Evolutionary conservation across 1,140 invertebrate genomes (phyloP), one percentile per base, ranked within the genome.

Genomic region (Temnothorax nylanderi): DNA sequence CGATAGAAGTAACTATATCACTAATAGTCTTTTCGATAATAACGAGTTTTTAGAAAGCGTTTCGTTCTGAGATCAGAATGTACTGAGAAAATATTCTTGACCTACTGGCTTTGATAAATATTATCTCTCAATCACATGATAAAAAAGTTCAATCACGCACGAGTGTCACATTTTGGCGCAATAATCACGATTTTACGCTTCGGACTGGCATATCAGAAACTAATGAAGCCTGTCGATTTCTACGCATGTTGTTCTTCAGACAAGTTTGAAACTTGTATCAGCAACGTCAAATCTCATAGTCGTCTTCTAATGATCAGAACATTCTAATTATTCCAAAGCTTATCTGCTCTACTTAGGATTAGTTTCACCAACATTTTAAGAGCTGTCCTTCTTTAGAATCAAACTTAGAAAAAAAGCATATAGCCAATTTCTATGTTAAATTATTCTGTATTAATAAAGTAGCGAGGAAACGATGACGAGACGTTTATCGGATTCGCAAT

Each of bases 31-130:
- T 26, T 21, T 71, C 21, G 65, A 44, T n/a, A 44, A 37, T 34
- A 84, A 60, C 16, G 26, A 56, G 26, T 74, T 74, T 26, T 41
- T 47, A 60, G 51, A 58, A 58, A 82, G 51, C 49, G 51, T 72
- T 67, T 69, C n/a, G 13, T 69, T 67, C 21, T 47, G 49, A 82
- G 37, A 82, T 74, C 65, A 72, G 26, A 82, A 58, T 44, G 72
- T 56, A 47, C 34, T 16, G 51, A 58, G 34, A 56, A 44, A 41
- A 54, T 58, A 47, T 74, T 21, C 49, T n/a, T n/a, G 47, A 54
- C 34, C 62, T 41, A 54, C 47, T 72, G 16, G 41, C 26, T 72
- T n/a, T 41, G 65, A 58, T 71, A 81, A 82, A 72, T 71, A 56
- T 82, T 37, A 80, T 54, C 44, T 69, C 37, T 82, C 67, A n/a